Base-by-base conservation (phyloP, 2,113 vertebrate species). In the Daubentonia madagascariensis region DNA sequence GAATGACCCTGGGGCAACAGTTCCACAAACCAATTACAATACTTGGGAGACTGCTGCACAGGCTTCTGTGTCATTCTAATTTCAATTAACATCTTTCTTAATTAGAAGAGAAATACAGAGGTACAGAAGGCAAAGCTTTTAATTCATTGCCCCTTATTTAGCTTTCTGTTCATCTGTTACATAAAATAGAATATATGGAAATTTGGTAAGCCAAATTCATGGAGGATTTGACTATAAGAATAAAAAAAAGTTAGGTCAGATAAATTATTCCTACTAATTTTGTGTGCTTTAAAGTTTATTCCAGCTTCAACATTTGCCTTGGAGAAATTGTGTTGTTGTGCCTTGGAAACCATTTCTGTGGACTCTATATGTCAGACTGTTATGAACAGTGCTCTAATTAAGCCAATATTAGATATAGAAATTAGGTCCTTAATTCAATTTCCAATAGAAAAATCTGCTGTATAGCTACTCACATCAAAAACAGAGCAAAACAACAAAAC, bases 31-130 rank as follows among this genome's bases (percentile, higher is more conserved):
- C 97, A 98, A 96, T 98, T 93, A 98, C 25, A 97, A 40, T 94
- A n/a, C 63, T 72, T 43, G 9, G 92, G 95, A 96, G 98, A 98
- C 92, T 95, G 97, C 30, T 75, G 85, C 65, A 2, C 59, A 25
- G 57, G 57, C 72, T 76, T 83, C 91, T 79, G 4, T 96, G 95
- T 94, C n/a, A 12, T 68, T 90, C 57, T 94, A 35, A 93, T 97
- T 98, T 98, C 97, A 98, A 96, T 98, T 97, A 99, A 35, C 88
- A 97, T 98, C 89, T 93, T 94, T 97, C 91, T 97, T 96, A 98
- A 96, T 89, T 85, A 87, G 94, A 97, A 98, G 97, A 97, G 91
- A 91, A 98, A 97, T 89, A 91, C 79, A 95, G 61, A 90, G 35
- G 6, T 75, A 93, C 32, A 95, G 28, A 96, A 6, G 1, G 73